phyloP scores from a whole-genome alignment of 2,113 vertebrate species.

The Motacilla alba region DNA sequence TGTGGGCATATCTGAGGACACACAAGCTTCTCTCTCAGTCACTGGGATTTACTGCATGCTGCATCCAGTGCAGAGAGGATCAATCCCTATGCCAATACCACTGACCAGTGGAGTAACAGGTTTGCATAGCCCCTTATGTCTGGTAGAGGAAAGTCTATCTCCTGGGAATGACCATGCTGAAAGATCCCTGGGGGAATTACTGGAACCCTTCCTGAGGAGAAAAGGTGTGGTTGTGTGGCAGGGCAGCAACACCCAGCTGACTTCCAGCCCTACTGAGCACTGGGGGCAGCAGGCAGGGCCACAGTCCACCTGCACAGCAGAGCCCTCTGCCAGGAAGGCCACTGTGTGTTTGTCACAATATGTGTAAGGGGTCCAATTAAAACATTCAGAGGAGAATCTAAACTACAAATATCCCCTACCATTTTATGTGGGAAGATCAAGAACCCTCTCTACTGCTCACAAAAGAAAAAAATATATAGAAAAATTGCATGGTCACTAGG shows the following conservation, averaged over 20 bases:
- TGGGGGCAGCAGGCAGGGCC: not conserved
- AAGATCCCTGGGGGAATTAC: not conserved
- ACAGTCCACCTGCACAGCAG: not conserved
- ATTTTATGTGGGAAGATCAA: not conserved
- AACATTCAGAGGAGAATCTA: not conserved
- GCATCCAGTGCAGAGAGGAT: not conserved
- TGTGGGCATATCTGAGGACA: not conserved
- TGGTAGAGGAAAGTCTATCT: not conserved
- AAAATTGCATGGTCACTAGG: not conserved
- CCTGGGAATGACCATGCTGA: not conserved
- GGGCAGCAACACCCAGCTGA: accelerated
- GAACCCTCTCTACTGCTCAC: not conserved
- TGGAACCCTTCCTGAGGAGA: not conserved
- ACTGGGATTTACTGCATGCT: not conserved
- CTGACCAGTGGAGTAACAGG: not conserved
- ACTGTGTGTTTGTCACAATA: not conserved
- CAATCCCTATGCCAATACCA: not conserved
- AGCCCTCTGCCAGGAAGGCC: not conserved
- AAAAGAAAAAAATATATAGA: not conserved
- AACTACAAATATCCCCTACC: not conserved
- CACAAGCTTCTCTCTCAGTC: not conserved
- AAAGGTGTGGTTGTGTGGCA: not conserved
- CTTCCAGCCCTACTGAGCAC: accelerated
- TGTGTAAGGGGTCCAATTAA: not conserved
- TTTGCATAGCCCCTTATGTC: not conserved